Evolutionary conservation across 2,113 vertebrate genomes (phyloP).

Genomic region (Bufo bufo): DNA sequence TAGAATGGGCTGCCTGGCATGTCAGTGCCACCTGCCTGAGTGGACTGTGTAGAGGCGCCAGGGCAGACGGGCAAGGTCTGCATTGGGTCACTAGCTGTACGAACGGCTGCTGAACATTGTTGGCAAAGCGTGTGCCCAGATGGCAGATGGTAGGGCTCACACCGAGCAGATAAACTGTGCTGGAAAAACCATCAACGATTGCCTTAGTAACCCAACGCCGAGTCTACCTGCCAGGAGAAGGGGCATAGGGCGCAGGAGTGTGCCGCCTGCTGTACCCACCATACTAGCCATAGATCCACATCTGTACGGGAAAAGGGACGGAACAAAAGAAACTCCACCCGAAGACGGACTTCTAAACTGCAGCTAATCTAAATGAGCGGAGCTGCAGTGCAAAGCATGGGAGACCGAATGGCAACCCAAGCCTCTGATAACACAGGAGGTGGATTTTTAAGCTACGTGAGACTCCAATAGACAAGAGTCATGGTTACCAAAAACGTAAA

Average conservation of each 20-base stretch:
- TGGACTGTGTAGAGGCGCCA: constrained; percentile 37
- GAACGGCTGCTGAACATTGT: constrained; percentile 23
- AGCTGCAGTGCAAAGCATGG: background rate
- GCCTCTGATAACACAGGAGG: background rate
- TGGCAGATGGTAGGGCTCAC: background rate
- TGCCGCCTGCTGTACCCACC: background rate
- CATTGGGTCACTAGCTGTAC: constrained; percentile 21
- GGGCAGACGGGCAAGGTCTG: constrained; percentile 33
- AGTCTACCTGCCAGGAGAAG: background rate
- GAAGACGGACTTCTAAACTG: too few relatives aligned
- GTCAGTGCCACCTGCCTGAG: background rate
- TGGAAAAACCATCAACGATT: constrained; percentile 18
- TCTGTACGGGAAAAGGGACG: too few relatives aligned
- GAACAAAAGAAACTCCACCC: background rate
- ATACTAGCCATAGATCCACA: background rate
- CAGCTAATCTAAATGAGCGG: too few relatives aligned
- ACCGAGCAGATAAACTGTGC: constrained; percentile 9
- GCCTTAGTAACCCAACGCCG: background rate
- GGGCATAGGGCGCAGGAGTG: background rate
- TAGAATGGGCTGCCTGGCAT: constrained; percentile 37
- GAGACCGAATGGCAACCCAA: background rate
- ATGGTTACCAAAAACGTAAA: too few relatives aligned
- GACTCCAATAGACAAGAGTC: too few relatives aligned
- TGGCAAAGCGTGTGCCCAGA: constrained; percentile 32
- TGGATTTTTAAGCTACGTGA: too few relatives aligned